Evolutionary conservation across 2,113 vertebrate species (phyloP), one percentile per base, ranked within the genome.

Genomic region (Halichoerus grypus): DNA sequence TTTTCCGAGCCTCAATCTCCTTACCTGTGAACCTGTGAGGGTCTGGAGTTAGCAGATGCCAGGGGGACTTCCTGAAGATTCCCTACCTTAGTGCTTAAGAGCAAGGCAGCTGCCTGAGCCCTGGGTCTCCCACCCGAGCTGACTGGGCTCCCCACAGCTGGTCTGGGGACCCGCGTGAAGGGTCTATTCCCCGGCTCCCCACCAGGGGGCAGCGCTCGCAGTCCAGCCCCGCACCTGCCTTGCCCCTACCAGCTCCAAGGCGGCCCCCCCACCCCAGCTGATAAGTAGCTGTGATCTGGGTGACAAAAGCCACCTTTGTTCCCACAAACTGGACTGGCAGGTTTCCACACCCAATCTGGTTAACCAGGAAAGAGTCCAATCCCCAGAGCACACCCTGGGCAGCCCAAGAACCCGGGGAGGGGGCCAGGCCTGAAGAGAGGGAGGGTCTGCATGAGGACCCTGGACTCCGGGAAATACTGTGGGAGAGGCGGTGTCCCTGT

Each of bases 291-390:
- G 51, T 31, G 89, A 91, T 93, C 82, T 88, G 74, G 65, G 71
- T 79, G 95, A 97, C 88, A 95, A 98, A 93, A 96, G 72, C 94
- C 79, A 97, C 95, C 95, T 96, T 96, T 96, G 97, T 98, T 97
- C 97, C 83, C 86, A 89, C 85, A 97, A 97, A 98, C 98, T 96
- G 95, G 98, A 94, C 95, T 93, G 92, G 96, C 98, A 92, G 98
- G 98, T 98, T 98, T 97, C 96, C 94, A 76, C 79, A 74, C 76
- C 90, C 91, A 82, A 93, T 88, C 91, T 95, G 72, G 93, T 79
- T 76, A 91, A 86, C 94, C 84, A 94, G 97, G 95, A 97, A 98
- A 89, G 21, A 95, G 63, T 88, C 63, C 51, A 74, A 28, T 5
- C 22, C 21, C 26, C 21, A 57, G 18, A 83, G 88, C 31, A 7